Evolutionary conservation across 2,888 invertebrate genomes (phyloP).

Genomic region (Hypomecis atomaria): DNA sequence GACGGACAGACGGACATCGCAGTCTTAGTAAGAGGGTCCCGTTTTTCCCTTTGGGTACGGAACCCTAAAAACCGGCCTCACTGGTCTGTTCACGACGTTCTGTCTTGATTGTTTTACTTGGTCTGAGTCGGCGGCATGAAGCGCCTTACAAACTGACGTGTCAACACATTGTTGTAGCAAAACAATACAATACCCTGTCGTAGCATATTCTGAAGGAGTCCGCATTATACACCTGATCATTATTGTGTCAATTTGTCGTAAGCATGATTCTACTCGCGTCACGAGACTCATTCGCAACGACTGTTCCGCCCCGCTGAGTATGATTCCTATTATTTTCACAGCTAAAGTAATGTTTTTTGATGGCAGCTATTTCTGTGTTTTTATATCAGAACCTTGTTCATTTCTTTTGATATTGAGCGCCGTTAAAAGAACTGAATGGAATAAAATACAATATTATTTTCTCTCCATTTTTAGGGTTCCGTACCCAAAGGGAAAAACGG

Average conservation of each 20-base stretch:
- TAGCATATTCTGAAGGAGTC: background rate
- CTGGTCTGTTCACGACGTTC: no score
- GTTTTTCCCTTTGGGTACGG: no score
- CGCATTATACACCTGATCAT: background rate
- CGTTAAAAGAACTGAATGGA: conserved; percentile 10
- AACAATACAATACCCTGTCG: no score
- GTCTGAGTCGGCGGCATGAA: no score
- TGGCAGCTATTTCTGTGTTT: conserved; percentile 4
- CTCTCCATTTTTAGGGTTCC: background rate
- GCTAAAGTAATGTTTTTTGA: conserved; percentile 2
- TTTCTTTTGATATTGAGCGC: conserved; percentile 4
- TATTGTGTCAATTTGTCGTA: background rate
- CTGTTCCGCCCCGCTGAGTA: background rate
- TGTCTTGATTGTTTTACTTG: no score
- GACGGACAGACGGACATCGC: no score
- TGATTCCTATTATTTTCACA: background rate
- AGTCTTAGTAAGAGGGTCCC: no score
- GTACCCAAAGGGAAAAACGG: no score
- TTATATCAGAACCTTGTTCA: background rate
- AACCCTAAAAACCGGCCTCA: no score
- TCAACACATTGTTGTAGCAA: no score
- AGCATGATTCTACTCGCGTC: no score
- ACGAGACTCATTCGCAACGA: background rate
- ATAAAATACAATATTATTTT: conserved; percentile 6
- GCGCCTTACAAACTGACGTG: no score